A percentile compares a stretch with the other conserved stretches of the same genome.
These are phyloP conservation scores for Lamellibrachia satsuma DNA, from an alignment of 2,888 invertebrate genomes.

Conservation along the genomic window DNA sequence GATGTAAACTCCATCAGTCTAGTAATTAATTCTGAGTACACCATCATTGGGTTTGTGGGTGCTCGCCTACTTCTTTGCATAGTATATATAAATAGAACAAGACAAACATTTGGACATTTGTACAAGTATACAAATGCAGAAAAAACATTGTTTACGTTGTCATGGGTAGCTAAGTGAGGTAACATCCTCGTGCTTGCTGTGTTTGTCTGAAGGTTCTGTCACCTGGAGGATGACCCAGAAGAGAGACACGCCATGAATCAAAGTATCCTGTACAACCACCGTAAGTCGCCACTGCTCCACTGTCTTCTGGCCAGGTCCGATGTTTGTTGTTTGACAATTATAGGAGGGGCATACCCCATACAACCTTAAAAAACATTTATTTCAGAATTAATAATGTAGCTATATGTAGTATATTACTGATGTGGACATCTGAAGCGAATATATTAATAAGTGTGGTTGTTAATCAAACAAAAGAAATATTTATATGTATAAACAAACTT, in stretches of 20 bases:
- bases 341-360: neutral
- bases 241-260: conserved; percentile 44
- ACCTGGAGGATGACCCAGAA: conserved; percentile 49
- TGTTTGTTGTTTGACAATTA: neutral
- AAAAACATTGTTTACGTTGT: neutral
- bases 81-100: too few relatives aligned
- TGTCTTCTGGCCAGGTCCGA: neutral
- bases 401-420: too few relatives aligned
- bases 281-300: conserved; percentile 23
- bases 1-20: neutral
- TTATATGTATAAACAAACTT: neutral
- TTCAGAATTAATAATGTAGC: neutral
- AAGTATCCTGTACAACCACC: conserved; percentile 41
- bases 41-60: too few relatives aligned
- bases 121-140: too few relatives aligned
- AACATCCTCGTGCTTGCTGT: neutral
- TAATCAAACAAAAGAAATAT: neutral
- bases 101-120: too few relatives aligned
- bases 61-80: too few relatives aligned
- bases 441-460: neutral
- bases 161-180: neutral
- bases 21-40: neutral
- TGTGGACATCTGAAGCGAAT: neutral
- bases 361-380: neutral
- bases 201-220: conserved; percentile 50